A percentile compares a stretch with the other conserved stretches of the same genome.
Evolutionary conservation across 1,140 invertebrate species (phyloP).

Genomic region (Drosophila tristis): DNA sequence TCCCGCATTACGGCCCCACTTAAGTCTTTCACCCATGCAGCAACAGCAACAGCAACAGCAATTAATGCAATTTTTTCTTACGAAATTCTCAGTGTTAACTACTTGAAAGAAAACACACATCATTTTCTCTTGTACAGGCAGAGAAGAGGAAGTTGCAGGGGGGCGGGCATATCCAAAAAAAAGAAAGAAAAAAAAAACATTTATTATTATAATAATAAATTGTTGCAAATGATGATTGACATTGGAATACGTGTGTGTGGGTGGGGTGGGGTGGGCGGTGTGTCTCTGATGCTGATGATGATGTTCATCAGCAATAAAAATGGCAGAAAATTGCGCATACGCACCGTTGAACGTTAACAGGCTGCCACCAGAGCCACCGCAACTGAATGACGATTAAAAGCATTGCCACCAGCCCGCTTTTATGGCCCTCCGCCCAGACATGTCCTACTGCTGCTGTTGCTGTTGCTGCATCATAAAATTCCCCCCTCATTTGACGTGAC

Average conservation of each 20-base stretch:
- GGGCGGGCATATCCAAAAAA: not conserved
- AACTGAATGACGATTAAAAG: slow-evolving; percentile 56
- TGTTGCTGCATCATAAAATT: slow-evolving; percentile 30
- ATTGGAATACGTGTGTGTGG: slow-evolving; percentile 50
- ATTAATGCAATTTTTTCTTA: slow-evolving; percentile 54
- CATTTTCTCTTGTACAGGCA: not conserved
- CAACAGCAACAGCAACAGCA: slow-evolving; percentile 18
- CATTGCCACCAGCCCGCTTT: slow-evolving; percentile 31
- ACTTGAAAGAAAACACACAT: slow-evolving; percentile 49
- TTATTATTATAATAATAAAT: slow-evolving; percentile 66
- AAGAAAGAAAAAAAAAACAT: slow-evolving; percentile 32
- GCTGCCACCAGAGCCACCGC: too few relatives aligned
- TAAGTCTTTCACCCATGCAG: slow-evolving; percentile 15
- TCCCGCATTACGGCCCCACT: slow-evolving; percentile 37
- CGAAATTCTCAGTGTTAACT: slow-evolving; percentile 46
- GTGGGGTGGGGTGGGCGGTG: slow-evolving; percentile 7
- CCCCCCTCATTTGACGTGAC: slow-evolving; percentile 32
- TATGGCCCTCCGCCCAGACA: slow-evolving; percentile 26
- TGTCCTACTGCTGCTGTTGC: slow-evolving; percentile 3
- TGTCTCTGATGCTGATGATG: slow-evolving; percentile 1
- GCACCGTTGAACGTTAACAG: slow-evolving; percentile 57
- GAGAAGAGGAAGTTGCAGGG: not conserved
- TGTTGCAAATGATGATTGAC: slow-evolving; percentile 69
- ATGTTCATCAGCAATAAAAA: slow-evolving; percentile 63
- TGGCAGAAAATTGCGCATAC: slow-evolving; percentile 59